Evolutionary conservation across 2,797 vertebrate genomes (phyloP).

Genomic region (Coilia nasus): DNA sequence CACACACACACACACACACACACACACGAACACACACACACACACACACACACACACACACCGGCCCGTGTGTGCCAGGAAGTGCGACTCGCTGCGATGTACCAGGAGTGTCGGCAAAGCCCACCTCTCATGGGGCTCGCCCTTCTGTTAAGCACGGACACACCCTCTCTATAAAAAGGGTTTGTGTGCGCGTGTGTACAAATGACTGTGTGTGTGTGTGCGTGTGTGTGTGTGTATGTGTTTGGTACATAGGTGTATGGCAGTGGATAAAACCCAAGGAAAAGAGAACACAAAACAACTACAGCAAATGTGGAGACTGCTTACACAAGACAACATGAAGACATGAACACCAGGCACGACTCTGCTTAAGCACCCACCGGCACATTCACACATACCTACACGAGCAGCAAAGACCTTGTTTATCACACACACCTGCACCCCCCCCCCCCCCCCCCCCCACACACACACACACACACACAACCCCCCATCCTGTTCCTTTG

Average conservation of each 20-base stretch:
- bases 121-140: constrained; percentile 52
- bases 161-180: neutral
- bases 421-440: neutral
- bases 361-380: neutral
- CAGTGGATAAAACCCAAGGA: constrained; percentile 26
- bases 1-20: too few species aligned
- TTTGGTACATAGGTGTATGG: neutral
- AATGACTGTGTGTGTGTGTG: neutral
- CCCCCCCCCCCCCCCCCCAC: neutral
- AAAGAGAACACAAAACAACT: constrained; percentile 31
- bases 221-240: neutral
- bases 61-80: constrained; percentile 33
- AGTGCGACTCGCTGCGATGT: constrained; percentile 42
- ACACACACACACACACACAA: constrained; percentile 3
- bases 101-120: constrained; percentile 56
- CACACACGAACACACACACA: too few species aligned
- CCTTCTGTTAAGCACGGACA: constrained; percentile 55
- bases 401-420: neutral
- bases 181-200: neutral
- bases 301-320: constrained; percentile 31
- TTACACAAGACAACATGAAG: neutral
- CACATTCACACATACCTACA: neutral
- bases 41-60: constrained; percentile 38
- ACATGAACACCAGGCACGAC: neutral
- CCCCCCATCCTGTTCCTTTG: constrained; percentile 32